These are phyloP conservation scores for Cyclophora albipunctata DNA, from an alignment of 2,888 invertebrate genomes.

Conservation along the genomic window DNA sequence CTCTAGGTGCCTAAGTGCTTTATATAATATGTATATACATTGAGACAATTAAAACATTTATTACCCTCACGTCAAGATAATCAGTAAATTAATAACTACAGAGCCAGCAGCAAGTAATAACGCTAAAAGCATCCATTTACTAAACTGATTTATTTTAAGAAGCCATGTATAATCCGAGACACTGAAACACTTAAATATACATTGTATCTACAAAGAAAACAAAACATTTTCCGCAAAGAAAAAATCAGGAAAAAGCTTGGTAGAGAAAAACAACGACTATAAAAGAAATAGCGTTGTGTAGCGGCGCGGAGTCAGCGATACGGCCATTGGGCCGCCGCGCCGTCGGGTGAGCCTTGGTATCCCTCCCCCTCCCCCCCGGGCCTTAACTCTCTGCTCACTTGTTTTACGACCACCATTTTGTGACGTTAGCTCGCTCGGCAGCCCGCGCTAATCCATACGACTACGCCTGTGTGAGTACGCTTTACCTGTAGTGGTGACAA, in stretches of 20 bases:
- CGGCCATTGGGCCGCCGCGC: conserved; percentile 51
- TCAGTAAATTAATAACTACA: too few relatives aligned
- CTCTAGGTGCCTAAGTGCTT: too few relatives aligned
- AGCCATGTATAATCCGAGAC: conserved; percentile 28
- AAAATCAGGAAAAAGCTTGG: conserved; percentile 68
- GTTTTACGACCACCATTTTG: conserved; percentile 75
- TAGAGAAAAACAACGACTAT: conserved; percentile 70
- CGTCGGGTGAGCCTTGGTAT: conserved; percentile 20
- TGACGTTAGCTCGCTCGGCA: conserved; percentile 70
- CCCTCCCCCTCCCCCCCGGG: conserved; percentile 34
- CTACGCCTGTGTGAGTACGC: conserved; percentile 48
- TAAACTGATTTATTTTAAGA: conserved; percentile 17
- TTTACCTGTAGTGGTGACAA: conserved; percentile 23
- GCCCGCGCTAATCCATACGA: conserved; percentile 62
- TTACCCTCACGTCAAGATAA: too few relatives aligned
- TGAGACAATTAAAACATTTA: too few relatives aligned
- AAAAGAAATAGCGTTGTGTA: conserved; percentile 69
- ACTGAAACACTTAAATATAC: conserved; percentile 54
- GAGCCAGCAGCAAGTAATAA: too few relatives aligned
- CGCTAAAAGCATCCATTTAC: conserved; percentile 12
- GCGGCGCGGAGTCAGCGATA: conserved; percentile 56
- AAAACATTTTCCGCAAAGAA: conserved; percentile 63
- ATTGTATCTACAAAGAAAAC: conserved; percentile 71
- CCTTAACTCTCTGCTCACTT: conserved; percentile 75
- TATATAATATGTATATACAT: too few relatives aligned